These are phyloP conservation scores for Lacanobia oleracea DNA, from an alignment of 2,888 invertebrate genomes.

Conservation along the genomic window DNA sequence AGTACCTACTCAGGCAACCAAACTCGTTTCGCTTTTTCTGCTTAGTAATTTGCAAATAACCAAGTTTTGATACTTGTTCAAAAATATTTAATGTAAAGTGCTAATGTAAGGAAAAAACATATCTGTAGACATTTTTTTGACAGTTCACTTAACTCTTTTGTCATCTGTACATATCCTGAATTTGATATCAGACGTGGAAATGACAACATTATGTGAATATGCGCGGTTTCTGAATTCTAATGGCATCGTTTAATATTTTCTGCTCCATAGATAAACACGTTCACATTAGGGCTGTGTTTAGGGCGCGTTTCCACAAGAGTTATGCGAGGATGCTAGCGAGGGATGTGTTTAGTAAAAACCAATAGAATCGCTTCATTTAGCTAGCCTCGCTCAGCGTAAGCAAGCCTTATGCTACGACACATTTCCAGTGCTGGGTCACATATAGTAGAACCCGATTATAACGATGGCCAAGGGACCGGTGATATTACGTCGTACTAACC, in stretches of 20 bases:
- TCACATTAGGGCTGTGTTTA: conserved; percentile 21
- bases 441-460: too few relatives aligned
- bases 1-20: background rate
- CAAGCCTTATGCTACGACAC: too few relatives aligned
- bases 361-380: too few relatives aligned
- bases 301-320: too few relatives aligned
- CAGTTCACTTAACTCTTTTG: conserved; percentile 10
- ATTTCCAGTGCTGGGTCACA: too few relatives aligned
- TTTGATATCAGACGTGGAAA: conserved; percentile 39
- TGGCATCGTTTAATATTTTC: conserved; percentile 33
- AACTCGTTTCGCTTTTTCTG: background rate
- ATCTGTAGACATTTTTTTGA: background rate
- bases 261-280: conserved; percentile 22
- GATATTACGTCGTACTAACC: too few relatives aligned
- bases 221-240: conserved; percentile 34
- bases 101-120: background rate
- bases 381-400: too few relatives aligned
- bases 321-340: too few relatives aligned
- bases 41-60: background rate
- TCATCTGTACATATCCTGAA: conserved; percentile 15
- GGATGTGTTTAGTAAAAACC: too few relatives aligned
- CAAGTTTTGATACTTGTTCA: background rate
- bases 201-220: conserved; percentile 39
- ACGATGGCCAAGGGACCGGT: too few relatives aligned
- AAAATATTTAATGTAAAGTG: background rate